These are phyloP conservation scores for Buceros bicornis DNA, from an alignment of 2,797 vertebrate species.

Conservation along the genomic window DNA sequence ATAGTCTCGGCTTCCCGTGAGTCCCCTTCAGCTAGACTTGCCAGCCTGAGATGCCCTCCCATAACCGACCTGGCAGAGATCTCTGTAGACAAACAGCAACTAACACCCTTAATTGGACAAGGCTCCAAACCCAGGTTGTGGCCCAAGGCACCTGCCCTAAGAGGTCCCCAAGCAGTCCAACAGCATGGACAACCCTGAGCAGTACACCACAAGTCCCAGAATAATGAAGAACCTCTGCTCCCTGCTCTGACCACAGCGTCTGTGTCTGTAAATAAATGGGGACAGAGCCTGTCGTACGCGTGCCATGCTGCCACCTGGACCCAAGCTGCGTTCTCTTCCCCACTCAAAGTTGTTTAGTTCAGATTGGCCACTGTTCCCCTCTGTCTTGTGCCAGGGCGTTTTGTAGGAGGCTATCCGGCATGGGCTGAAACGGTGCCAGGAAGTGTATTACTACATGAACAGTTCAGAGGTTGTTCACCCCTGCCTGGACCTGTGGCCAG, in stretches of 20 bases:
- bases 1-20: background rate
- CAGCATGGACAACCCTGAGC: background rate
- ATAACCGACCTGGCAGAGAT: background rate
- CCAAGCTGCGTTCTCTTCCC: constrained; percentile 25
- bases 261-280: background rate
- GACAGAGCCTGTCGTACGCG: background rate
- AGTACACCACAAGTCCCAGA: background rate
- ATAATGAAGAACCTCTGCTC: background rate
- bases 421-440: constrained; percentile 26
- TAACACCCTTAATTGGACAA: background rate
- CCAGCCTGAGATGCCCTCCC: background rate
- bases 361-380: background rate
- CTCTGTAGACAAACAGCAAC: background rate
- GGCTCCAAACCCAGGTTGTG: background rate
- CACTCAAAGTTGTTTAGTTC: constrained; percentile 55
- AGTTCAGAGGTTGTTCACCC: constrained; percentile 8
- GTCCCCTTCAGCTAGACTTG: background rate
- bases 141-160: background rate
- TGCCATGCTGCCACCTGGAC: background rate
- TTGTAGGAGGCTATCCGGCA: constrained; percentile 41
- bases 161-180: background rate
- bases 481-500: constrained; percentile 12
- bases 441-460: constrained; percentile 54
- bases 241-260: background rate
- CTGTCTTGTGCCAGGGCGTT: constrained; percentile 22